These are phyloP conservation scores for Eleginops maclovinus DNA, from an alignment of 2,113 vertebrate genomes.

Conservation along the genomic window DNA sequence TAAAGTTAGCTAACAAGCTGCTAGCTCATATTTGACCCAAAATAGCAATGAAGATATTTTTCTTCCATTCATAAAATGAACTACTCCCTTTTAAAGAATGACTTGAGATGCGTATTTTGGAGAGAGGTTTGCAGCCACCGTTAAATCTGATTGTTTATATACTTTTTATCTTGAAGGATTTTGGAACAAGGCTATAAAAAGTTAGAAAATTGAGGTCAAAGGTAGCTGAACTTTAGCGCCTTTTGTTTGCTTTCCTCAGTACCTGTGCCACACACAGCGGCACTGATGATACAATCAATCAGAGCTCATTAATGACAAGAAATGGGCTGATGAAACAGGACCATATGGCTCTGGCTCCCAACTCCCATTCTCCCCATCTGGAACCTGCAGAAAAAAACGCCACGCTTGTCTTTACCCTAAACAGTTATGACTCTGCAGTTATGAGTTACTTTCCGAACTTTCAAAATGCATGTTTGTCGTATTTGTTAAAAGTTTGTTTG, in stretches of 20 bases:
- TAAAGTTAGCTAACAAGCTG: background rate
- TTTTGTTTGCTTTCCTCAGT: slow-evolving; percentile 59
- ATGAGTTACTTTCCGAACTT: slow-evolving; percentile 17
- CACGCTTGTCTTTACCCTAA: slow-evolving; percentile 22
- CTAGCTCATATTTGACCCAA: background rate
- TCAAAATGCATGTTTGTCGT: background rate
- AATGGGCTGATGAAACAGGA: slow-evolving; percentile 70
- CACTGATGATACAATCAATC: slow-evolving; percentile 73
- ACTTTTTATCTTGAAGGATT: background rate
- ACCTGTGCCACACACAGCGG: slow-evolving; percentile 41
- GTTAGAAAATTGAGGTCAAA: background rate
- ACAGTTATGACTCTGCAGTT: slow-evolving; percentile 24
- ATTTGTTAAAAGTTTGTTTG: slow-evolving; percentile 5
- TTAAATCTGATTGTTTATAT: background rate
- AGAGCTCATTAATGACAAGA: slow-evolving; percentile 80
- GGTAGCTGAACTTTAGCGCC: slow-evolving; percentile 35
- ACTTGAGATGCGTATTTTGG: no score
- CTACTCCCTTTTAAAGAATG: background rate
- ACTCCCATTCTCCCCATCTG: slow-evolving; percentile 43
- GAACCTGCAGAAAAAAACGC: slow-evolving; percentile 32
- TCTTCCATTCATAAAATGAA: background rate
- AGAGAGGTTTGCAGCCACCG: background rate
- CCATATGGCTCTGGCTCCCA: slow-evolving; percentile 74
- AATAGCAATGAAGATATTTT: background rate
- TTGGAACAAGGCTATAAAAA: background rate